Conservation (phyloP, 1,140 invertebrate species). For the Conopomorpha cramerella region DNA sequence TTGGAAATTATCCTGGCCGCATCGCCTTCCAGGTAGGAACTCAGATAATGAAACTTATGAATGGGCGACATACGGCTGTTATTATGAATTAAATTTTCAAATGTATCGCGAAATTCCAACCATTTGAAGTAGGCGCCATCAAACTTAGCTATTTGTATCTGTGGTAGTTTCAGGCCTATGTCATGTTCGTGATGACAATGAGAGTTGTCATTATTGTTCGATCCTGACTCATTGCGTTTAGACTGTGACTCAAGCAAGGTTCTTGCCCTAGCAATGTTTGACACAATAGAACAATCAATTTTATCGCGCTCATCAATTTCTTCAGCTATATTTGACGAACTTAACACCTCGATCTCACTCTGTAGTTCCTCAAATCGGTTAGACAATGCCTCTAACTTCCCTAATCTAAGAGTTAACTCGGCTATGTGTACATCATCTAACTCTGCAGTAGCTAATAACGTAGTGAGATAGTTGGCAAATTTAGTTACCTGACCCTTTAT, state of each 20-base stretch:
- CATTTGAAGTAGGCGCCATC: too few relatives aligned
- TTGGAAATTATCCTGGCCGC: conserved; percentile 9
- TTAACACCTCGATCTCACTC: conserved; percentile 8
- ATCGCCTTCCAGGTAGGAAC: conserved; percentile 12
- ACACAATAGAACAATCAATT: conserved; percentile 1
- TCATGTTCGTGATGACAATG: too few relatives aligned
- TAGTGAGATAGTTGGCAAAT: conserved; percentile 15
- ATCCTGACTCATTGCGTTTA: too few relatives aligned
- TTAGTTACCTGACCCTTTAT: conserved; percentile 15
- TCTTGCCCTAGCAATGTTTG: conserved; percentile 3
- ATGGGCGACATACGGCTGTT: too few relatives aligned
- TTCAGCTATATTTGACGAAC: conserved; percentile 4
- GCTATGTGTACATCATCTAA: conserved; percentile 10
- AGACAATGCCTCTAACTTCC: conserved; percentile 15
- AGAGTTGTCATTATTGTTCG: too few relatives aligned
- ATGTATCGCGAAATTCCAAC: too few relatives aligned
- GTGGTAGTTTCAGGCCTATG: too few relatives aligned
- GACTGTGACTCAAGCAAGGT: conserved; percentile 5
- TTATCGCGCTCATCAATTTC: conserved; percentile 9
- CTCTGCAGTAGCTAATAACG: conserved; percentile 4
- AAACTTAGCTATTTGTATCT: too few relatives aligned
- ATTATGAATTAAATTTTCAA: too few relatives aligned
- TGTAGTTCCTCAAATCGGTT: conserved; percentile 11
- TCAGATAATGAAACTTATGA: too few relatives aligned
- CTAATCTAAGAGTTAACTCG: conserved; percentile 13